phyloP scores from a whole-genome alignment of 2,113 vertebrate species.

The Cathartes aura region DNA sequence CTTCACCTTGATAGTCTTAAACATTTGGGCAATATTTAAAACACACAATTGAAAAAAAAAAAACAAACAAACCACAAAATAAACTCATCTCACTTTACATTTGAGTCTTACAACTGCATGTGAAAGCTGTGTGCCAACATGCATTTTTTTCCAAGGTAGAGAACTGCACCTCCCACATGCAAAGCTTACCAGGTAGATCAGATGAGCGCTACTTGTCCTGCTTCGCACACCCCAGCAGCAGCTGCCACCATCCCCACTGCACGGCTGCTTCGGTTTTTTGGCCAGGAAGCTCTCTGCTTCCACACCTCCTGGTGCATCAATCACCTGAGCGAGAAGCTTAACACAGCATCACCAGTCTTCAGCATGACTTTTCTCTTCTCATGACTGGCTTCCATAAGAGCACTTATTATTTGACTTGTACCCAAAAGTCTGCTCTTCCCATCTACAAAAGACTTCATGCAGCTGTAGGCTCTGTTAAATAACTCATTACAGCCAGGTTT shows the following conservation, averaged over 20 bases:
- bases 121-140: not conserved
- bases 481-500: not conserved
- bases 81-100: not conserved
- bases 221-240: fast-evolving
- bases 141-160: not conserved
- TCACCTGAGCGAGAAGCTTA: fast-evolving
- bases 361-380: fast-evolving
- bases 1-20: not conserved
- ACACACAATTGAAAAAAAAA: not conserved
- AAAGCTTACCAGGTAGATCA: not conserved
- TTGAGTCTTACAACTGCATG: not conserved
- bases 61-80: not conserved
- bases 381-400: fast-evolving
- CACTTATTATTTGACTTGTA: fast-evolving
- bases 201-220: fast-evolving
- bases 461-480: not conserved
- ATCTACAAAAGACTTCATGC: fast-evolving
- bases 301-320: not conserved
- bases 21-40: not conserved
- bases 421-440: not conserved
- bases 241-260: not conserved
- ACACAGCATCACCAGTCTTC: fast-evolving
- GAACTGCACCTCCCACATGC: fast-evolving
- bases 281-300: fast-evolving
- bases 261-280: fast-evolving